Evolutionary conservation across 2,888 invertebrate species (phyloP), one percentile per base, ranked within the genome.

Genomic region (Cristatella mucedo): DNA sequence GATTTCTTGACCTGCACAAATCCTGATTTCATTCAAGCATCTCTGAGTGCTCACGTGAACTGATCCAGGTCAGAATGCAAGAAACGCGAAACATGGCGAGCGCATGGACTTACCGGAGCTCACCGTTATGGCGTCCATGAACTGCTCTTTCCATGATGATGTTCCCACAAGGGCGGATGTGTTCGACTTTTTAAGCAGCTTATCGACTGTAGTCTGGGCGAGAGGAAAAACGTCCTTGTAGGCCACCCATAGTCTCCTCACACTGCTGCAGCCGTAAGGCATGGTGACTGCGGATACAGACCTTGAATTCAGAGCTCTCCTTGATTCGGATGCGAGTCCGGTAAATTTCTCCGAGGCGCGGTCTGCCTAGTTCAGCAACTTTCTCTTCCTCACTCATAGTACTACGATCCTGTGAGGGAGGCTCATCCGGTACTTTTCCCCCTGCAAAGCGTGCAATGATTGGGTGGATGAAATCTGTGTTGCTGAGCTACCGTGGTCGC

Each of bases 111-210:
- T 68, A 77, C 89, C 89, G 57, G 86, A 76, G 58, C 78, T 83
- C 38, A 95, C 91, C 31, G 87, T 87, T 48, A 97, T 71, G 29
- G 95, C 97, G 68, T 95, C 95, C 56, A 82, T 73, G 65, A 97
- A 97, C 69, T 99, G 97, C 61, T 99, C 97, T 65, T 82, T 84
- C 97, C 97, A 97, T 1, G 91, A 87, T n/a, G 87, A 87, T 15
- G 95, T 91, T 44, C 95, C 72, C 29, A 75, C 69, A 47, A 93
- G 74, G 15, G 93, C 30, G 5, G 7, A 89, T 32, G 87, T 82
- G 67, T 93, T 93, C 46, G 93, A 89, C 62, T 89, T 78, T 72
- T 93, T 89, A 51, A 97, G 82, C 66, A 97, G 74, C 68, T 93
- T 91, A 71, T 97, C 97, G 46, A 97, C 95, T 30, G 89, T 89